Conservation (phyloP, 2,113 vertebrate genomes). For the Neogobius melanostomus region DNA sequence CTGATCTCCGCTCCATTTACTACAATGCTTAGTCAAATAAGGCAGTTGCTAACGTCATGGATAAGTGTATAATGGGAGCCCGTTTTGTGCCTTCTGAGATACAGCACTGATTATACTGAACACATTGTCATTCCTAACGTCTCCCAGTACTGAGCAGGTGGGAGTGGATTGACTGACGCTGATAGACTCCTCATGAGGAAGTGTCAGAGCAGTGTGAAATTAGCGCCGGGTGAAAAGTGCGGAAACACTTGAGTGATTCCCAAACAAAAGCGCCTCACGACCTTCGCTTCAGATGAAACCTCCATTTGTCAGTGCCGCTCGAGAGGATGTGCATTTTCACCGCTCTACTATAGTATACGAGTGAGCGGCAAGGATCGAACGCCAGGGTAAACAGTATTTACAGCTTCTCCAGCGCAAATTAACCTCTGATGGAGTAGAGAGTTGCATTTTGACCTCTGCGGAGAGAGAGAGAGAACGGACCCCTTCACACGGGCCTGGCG, state of each 20-base stretch:
- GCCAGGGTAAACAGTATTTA: neutral
- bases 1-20: too few species aligned
- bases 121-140: neutral
- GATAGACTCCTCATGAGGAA: conserved; percentile 27
- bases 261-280: conserved; percentile 46
- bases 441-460: neutral
- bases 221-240: conserved; percentile 25
- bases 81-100: neutral
- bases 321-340: conserved; percentile 7
- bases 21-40: too few species aligned
- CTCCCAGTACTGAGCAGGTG: neutral
- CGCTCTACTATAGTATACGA: neutral
- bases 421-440: conserved; percentile 14
- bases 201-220: conserved; percentile 41
- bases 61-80: too few species aligned
- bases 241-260: conserved; percentile 34
- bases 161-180: conserved; percentile 23
- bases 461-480: neutral
- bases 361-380: conserved; percentile 8
- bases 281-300: conserved; percentile 48
- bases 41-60: too few species aligned
- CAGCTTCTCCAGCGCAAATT: conserved; percentile 2
- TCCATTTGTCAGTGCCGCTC: conserved; percentile 46
- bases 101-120: neutral
- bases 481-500: neutral